Evolutionary conservation across 2,888 invertebrate species (phyloP).

Genomic region (Stenoptilia bipunctidactyla): DNA sequence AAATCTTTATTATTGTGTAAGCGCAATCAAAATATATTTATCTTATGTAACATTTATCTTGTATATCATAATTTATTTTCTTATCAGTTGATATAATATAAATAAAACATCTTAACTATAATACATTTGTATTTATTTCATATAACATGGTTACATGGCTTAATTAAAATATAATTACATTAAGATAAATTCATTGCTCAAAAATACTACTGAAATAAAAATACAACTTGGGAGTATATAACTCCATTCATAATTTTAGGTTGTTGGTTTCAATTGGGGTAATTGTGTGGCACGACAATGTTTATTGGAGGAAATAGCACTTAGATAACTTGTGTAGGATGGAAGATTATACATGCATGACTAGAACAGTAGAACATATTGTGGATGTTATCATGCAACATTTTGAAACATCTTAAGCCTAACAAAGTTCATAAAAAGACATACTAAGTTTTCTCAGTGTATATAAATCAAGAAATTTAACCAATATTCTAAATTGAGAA

Average conservation of each 20-base stretch:
- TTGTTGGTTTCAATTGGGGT: not conserved
- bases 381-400: too few relatives aligned
- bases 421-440: too few relatives aligned
- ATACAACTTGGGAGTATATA: conserved; percentile 33
- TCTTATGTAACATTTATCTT: conserved; percentile 20
- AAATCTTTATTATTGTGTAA: conserved; percentile 53
- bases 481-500: not conserved
- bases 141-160: conserved; percentile 40
- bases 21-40: conserved; percentile 49
- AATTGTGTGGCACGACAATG: not conserved
- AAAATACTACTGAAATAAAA: conserved; percentile 25
- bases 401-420: too few relatives aligned
- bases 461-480: too few relatives aligned
- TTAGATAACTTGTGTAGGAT: not conserved
- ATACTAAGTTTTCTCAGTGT: too few relatives aligned
- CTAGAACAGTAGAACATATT: not conserved
- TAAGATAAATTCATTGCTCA: conserved; percentile 28
- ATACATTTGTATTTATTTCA: conserved; percentile 23
- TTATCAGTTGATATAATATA: conserved; percentile 10
- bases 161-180: conserved; percentile 24
- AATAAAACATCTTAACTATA: conserved; percentile 16
- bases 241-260: not conserved
- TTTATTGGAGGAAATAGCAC: not conserved
- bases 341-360: not conserved
- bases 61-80: conserved; percentile 21